Base-by-base conservation (phyloP, 2,888 invertebrate genomes). In the Exephanes ischioxanthus region DNA sequence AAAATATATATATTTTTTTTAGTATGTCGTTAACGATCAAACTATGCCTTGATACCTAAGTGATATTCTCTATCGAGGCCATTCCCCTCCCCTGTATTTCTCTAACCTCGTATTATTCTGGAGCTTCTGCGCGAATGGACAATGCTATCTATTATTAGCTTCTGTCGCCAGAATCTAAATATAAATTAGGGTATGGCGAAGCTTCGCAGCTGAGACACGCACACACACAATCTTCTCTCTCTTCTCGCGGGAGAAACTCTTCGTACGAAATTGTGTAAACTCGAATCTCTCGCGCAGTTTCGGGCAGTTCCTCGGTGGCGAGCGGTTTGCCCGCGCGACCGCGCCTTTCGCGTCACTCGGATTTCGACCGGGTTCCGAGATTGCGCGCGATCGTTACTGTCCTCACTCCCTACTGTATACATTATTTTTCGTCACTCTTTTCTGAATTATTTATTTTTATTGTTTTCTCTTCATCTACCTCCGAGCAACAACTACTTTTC, bases 61-160 rank as follows among this genome's bases (percentile, higher is more conserved):
- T 63, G 53, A 45, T 22, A 45, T 76, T 80, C 77, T 80, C 61
- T 53, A 61, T 80, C 77, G 77, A 76, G 77, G 76, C 51, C 72
- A 72, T 72, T 80, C 63, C 71, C 71, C 66, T 16, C 66, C 45
- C 58, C 22, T 19, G n/a, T 26, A 55, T 11, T 5, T 61, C 61
- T 41, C 80, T 51, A 16, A 66, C 61, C 61, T 48, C 30, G 70
- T 68, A 81, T 81, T 81, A 77, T 82, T 76, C 75, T 53, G 73
- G 71, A 85, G 70, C 63, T 67, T 41, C 81, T 66, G 37, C 61
- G 66, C 51, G 61, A 76, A 79, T 82, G 79, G 82, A 85, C 85
- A 85, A 85, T 85, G 82, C 58, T 76, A 82, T 85, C 85, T 82
- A 85, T 82, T 85, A 85, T 85, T 85, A 82, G 82, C 79, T 70